Percentiles rank a stretch among this genome's conserved stretches.
Evolutionary conservation across 2,888 invertebrate genomes (phyloP).

Genomic region (Chrysopilus asiliformis): DNA sequence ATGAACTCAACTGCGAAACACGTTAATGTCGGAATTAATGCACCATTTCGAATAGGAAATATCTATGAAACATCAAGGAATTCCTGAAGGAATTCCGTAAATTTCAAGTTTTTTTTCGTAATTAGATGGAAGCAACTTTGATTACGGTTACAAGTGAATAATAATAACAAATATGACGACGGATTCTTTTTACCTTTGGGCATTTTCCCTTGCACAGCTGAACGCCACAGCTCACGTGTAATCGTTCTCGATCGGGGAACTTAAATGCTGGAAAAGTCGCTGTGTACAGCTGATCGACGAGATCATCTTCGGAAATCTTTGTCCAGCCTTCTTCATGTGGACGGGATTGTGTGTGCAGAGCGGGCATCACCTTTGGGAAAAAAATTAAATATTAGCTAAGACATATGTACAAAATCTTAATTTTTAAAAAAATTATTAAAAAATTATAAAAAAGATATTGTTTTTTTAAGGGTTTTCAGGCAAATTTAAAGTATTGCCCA

Average conservation of each 20-base stretch:
- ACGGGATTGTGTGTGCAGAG: conserved; percentile 26
- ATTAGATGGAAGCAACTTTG: too few relatives aligned
- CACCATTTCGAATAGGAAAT: too few relatives aligned
- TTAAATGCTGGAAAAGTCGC: conserved; percentile 69
- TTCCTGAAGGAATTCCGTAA: too few relatives aligned
- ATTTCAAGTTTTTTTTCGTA: too few relatives aligned
- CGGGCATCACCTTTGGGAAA: conserved; percentile 32
- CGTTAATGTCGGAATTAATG: too few relatives aligned
- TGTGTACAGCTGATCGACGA: conserved; percentile 32
- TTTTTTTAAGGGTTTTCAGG: neutral
- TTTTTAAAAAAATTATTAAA: conserved; percentile 1
- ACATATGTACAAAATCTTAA: too few relatives aligned
- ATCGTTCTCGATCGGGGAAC: conserved; percentile 63
- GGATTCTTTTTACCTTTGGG: conserved; percentile 46
- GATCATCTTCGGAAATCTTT: conserved; percentile 32
- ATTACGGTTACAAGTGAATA: too few relatives aligned
- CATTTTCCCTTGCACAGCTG: conserved; percentile 63
- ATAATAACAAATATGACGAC: neutral
- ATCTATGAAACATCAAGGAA: too few relatives aligned
- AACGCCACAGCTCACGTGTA: conserved; percentile 64
- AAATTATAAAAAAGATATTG: neutral
- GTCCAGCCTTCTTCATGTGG: conserved; percentile 36
- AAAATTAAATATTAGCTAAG: neutral
- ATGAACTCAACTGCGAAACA: too few relatives aligned
- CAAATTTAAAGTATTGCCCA: neutral